Base-by-base conservation (phyloP, 2,113 vertebrate genomes). In the Lucifuga dentata region DNA sequence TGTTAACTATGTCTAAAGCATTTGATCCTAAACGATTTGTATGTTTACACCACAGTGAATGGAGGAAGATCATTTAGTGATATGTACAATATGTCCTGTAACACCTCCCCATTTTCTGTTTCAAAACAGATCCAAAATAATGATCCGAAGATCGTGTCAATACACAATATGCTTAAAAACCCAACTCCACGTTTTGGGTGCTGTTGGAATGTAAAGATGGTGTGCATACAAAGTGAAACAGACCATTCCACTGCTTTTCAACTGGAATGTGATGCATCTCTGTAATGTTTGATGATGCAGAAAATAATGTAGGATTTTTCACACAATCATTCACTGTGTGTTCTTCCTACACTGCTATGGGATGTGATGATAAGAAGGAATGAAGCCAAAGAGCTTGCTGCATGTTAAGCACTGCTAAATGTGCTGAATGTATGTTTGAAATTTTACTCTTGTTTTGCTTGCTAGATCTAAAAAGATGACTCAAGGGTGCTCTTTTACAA, bases 51-150 rank as follows among this genome's bases (percentile, higher is more conserved):
- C 68, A 68, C 35, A 50, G 11, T 61, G 32, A 73, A 53, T 29
- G 57, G 58, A 74, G 38, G 49, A 71, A 53, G 58, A 23, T 68
- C 39, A 33, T 65, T 44, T 9, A 40, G 16, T 5, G 35, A 39
- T 63, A n/a, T n/a, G 13, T 46, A 13, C 61, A n/a, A 29, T 65
- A 38, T n/a, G 11, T 29, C 73, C 56, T 64, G 64, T 85, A 70
- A 81, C 75, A 55, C 66, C 59, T 81, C 66, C 81, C 24, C 32
- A 61, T 85, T 94, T 90, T 90, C 83, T 91, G 91, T 92, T 94
- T 94, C 91, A 92, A 93, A 94, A 95, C 94, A 96, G 95, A 96
- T 95, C 91, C 95, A 95, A 94, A 94, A 94, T 95, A 94, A 95
- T 92, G 94, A 95, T 89, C 94, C 94, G 91, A 91, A 94, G 93